These are phyloP conservation scores for Ylistrum balloti DNA, from an alignment of 1,140 invertebrate species.

Conservation along the genomic window DNA sequence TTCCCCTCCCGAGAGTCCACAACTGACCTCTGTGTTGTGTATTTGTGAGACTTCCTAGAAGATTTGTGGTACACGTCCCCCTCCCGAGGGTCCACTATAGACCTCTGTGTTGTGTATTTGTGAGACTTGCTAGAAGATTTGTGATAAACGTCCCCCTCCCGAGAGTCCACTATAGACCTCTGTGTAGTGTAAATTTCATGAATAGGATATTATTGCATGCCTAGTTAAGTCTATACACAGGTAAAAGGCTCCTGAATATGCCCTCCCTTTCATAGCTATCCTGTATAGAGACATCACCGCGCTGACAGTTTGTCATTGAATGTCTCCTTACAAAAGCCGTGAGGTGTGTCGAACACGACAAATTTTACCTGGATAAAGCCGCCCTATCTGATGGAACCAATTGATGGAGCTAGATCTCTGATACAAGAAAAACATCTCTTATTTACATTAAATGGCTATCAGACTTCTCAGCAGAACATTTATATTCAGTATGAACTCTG, in stretches of 20 bases:
- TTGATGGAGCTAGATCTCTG: background rate
- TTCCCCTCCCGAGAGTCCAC: background rate
- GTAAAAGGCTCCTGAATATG: background rate
- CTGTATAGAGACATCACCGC: background rate
- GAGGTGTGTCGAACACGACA: conserved; percentile 24
- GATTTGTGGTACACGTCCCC: too few relatives aligned
- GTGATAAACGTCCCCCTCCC: background rate
- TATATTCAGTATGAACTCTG: background rate
- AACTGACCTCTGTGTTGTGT: background rate
- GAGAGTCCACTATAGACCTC: background rate
- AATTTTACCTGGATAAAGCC: conserved; percentile 39
- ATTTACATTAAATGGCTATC: conserved; percentile 35
- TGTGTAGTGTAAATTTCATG: background rate
- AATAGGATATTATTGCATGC: background rate
- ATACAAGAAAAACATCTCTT: conserved; percentile 20
- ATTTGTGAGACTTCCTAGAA: too few relatives aligned
- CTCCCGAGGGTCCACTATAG: too few relatives aligned
- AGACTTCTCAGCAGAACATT: background rate
- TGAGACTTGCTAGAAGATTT: too few relatives aligned
- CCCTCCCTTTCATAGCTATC: background rate
- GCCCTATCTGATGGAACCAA: conserved; percentile 2
- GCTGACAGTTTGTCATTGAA: background rate
- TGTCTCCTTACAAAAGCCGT: background rate
- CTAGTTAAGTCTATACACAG: background rate
- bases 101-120: too few relatives aligned